These are phyloP conservation scores for Poeciliopsis paucimaculata DNA, from an alignment of 2,797 vertebrate genomes.

Conservation along the genomic window DNA sequence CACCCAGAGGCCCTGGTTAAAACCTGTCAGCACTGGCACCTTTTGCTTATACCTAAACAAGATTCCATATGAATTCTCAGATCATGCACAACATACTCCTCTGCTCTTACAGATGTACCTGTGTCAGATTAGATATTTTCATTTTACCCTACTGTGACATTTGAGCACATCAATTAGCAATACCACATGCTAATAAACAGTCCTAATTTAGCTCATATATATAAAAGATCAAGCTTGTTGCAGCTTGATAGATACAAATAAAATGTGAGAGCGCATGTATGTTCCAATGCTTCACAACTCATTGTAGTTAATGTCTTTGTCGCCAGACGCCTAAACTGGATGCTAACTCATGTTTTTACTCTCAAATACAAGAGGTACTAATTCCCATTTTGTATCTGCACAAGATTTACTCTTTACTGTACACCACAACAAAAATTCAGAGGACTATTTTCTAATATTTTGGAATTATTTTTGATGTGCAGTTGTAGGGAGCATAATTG, in stretches of 20 bases:
- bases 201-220: neutral
- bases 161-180: neutral
- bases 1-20: neutral
- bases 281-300: neutral
- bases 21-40: neutral
- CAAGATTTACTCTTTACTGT: neutral
- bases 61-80: neutral
- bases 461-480: neutral
- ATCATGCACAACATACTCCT: neutral
- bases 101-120: neutral
- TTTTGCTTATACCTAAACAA: neutral
- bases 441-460: neutral
- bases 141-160: neutral
- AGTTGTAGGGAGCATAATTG: neutral
- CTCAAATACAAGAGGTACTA: neutral
- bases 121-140: neutral
- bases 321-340: neutral
- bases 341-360: neutral
- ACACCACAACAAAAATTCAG: neutral
- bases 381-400: neutral
- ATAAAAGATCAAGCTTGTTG: neutral
- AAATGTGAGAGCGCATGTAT: neutral
- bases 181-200: neutral
- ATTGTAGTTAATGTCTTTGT: too few species aligned
- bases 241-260: neutral